Evolutionary conservation across 2,113 vertebrate genomes (phyloP).

Genomic region (Megalops atlanticus): DNA sequence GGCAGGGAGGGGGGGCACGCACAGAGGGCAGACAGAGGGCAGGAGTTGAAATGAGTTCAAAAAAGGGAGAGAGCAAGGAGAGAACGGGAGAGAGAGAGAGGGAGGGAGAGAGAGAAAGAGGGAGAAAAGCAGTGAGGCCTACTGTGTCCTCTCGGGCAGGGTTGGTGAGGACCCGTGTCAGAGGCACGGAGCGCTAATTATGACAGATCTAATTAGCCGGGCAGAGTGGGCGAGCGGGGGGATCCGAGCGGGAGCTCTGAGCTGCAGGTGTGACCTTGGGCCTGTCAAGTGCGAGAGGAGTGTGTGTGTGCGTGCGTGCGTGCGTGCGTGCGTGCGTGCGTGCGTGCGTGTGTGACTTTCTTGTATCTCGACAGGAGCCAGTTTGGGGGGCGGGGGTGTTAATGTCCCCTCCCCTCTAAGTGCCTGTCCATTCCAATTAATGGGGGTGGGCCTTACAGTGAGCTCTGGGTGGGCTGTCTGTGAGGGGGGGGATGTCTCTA

Average conservation of each 20-base stretch:
- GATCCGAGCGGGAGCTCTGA: conserved; percentile 88
- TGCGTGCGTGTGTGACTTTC: conserved; percentile 61
- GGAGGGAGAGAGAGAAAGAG: conserved; percentile 72
- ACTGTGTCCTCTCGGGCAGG: conserved; percentile 89
- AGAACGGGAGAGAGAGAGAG: conserved; percentile 65
- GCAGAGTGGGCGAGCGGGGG: conserved; percentile 67
- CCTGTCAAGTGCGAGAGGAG: too few relatives aligned
- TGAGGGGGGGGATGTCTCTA: conserved; percentile 89
- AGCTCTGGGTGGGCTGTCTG: too few relatives aligned
- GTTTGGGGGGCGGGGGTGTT: too few relatives aligned
- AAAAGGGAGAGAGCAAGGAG: too few relatives aligned
- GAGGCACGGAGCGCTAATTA: conserved; percentile 99
- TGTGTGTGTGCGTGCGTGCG: conserved; percentile 2
- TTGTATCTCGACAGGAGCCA: too few relatives aligned
- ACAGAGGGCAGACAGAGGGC: neutral
- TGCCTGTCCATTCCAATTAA: too few relatives aligned
- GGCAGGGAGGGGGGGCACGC: conserved; percentile 8
- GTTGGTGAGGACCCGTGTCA: conserved; percentile 97
- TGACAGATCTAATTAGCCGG: conserved; percentile 99
- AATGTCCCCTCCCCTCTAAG: too few relatives aligned
- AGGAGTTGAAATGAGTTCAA: too few relatives aligned
- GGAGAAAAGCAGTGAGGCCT: conserved; percentile 81
- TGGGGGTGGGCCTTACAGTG: conserved; percentile 82
- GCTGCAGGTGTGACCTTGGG: conserved; percentile 92
- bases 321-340: conserved; percentile 7